Percentiles rank a stretch among this genome's conserved stretches.
phyloP scores from a whole-genome alignment of 2,888 invertebrate species.

The Sminthurinus aureus region DNA sequence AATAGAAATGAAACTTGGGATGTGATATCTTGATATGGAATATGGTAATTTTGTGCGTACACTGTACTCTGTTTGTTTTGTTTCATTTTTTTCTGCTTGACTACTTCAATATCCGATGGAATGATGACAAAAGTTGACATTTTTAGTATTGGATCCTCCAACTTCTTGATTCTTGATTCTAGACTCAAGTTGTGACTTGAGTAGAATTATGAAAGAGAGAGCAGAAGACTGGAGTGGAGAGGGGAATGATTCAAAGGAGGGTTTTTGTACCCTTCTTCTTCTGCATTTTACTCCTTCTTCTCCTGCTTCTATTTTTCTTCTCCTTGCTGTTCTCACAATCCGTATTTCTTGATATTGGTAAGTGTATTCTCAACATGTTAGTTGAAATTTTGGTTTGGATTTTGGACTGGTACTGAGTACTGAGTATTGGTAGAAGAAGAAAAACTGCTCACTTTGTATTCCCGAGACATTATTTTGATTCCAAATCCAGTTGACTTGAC shows the following conservation, averaged over 20 bases:
- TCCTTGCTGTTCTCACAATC: neutral
- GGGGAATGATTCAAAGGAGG: neutral
- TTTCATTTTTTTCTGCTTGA: no score
- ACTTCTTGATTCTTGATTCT: neutral
- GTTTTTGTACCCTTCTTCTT: neutral
- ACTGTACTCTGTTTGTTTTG: no score
- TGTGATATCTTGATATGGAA: no score
- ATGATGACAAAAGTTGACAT: neutral
- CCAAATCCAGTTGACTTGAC: slow-evolving; percentile 46
- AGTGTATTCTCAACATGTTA: slow-evolving; percentile 29
- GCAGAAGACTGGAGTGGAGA: neutral
- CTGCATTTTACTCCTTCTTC: neutral
- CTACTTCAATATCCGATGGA: neutral
- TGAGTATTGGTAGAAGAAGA: neutral
- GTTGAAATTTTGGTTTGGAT: slow-evolving; percentile 18
- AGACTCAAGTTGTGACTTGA: neutral
- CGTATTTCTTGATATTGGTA: neutral
- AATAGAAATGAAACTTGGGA: no score
- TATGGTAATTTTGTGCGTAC: no score
- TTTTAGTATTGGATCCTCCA: neutral
- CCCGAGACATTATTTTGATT: slow-evolving; percentile 40
- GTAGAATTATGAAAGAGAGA: neutral
- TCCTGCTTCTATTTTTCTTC: neutral
- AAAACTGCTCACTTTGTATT: slow-evolving; percentile 33
- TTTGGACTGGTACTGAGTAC: neutral